Evolutionary conservation across 1,140 invertebrate genomes (phyloP).

Genomic region (Camponotus vicinus): DNA sequence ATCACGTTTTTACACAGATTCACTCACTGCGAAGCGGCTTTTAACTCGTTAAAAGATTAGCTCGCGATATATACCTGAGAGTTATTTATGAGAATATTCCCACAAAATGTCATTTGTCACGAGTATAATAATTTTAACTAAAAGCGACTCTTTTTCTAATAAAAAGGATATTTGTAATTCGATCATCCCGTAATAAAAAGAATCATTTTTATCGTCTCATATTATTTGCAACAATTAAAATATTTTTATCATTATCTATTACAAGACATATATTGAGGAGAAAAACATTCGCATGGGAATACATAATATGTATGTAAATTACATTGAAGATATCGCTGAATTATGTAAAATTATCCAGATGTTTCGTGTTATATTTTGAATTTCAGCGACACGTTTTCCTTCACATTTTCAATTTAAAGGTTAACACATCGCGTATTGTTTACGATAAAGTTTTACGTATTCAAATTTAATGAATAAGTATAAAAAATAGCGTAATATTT

Average conservation of each 20-base stretch:
- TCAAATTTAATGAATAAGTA: background rate
- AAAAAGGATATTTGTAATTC: no score
- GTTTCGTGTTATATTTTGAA: background rate
- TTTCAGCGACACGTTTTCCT: background rate
- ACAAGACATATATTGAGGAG: background rate
- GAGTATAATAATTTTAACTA: background rate
- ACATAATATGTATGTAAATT: constrained; percentile 6
- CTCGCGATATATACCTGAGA: constrained; percentile 53
- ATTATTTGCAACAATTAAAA: background rate
- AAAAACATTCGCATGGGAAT: background rate
- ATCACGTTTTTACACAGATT: constrained; percentile 21
- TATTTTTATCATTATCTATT: no score
- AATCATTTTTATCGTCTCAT: background rate
- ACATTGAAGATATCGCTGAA: background rate
- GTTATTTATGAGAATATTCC: constrained; percentile 38
- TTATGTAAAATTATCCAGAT: background rate
- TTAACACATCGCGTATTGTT: background rate
- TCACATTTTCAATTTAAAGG: background rate
- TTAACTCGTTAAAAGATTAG: constrained; percentile 34
- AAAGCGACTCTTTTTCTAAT: no score
- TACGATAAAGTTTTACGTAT: background rate
- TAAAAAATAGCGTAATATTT: background rate
- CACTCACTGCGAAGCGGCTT: background rate
- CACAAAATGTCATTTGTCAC: constrained; percentile 6
- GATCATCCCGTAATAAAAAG: background rate